Evolutionary conservation across 1,140 invertebrate genomes (phyloP).

Genomic region (Fopius arisanus): DNA sequence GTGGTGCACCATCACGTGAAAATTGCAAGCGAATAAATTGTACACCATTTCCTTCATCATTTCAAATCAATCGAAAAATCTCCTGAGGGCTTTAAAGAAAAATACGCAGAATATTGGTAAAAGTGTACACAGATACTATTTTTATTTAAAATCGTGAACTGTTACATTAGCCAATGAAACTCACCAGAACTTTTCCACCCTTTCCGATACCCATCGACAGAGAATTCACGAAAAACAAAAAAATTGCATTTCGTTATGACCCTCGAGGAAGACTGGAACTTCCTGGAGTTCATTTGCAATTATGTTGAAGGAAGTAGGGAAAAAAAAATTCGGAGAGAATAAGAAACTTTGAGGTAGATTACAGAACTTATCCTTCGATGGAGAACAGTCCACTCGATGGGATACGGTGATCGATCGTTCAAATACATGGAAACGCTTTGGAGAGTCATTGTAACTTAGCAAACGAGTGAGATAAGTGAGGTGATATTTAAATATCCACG

Average conservation of each 20-base stretch:
- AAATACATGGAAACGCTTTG: slow-evolving; percentile 21
- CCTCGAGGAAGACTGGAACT: not conserved
- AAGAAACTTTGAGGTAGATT: slow-evolving; percentile 24
- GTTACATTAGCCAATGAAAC: too few relatives aligned
- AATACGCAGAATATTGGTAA: too few relatives aligned
- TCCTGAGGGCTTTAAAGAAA: too few relatives aligned
- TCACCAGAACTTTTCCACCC: too few relatives aligned
- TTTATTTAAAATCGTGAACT: too few relatives aligned
- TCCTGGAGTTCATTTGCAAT: not conserved
- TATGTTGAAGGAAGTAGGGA: not conserved
- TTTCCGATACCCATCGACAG: too few relatives aligned
- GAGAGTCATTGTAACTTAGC: slow-evolving; percentile 31
- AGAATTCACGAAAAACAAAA: too few relatives aligned
- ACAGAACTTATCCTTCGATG: slow-evolving; percentile 18
- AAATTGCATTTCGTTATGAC: not conserved
- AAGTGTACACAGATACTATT: too few relatives aligned
- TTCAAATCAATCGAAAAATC: too few relatives aligned
- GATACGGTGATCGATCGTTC: slow-evolving; percentile 28
- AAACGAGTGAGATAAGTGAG: not conserved
- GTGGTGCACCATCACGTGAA: too few relatives aligned
- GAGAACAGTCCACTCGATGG: not conserved
- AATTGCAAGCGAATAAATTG: too few relatives aligned
- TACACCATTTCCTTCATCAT: too few relatives aligned
- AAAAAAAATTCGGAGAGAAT: slow-evolving; percentile 2
- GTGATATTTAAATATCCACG: not conserved